Percentiles rank a stretch among this genome's conserved stretches.
Conservation (phyloP, 1,140 invertebrate genomes). For the Paracyclopina nana region DNA sequence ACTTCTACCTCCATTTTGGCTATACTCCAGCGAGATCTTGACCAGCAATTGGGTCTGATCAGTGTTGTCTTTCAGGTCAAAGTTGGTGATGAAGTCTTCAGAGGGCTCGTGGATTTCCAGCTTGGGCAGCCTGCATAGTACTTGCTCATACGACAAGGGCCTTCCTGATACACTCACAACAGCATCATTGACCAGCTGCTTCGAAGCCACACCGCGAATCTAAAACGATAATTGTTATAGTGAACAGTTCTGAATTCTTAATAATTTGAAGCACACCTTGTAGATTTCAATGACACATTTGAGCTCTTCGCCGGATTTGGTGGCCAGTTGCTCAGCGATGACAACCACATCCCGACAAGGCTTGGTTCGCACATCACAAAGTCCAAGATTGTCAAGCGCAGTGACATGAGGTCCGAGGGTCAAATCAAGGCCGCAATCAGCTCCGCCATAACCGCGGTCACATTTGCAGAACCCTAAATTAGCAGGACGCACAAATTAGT, state of each 20-base stretch:
- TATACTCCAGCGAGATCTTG: constrained; percentile 5
- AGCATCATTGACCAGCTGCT: constrained; percentile 13
- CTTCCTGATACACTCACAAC: constrained; percentile 1
- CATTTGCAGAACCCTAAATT: constrained; percentile 6
- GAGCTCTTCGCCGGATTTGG: background rate
- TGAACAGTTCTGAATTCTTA: background rate
- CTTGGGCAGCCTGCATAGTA: constrained; percentile 6
- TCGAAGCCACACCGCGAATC: constrained; percentile 15
- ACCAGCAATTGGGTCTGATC: constrained; percentile 14
- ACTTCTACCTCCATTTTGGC: constrained; percentile 2
- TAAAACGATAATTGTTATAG: background rate
- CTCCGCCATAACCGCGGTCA: background rate
- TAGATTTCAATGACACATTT: constrained; percentile 12
- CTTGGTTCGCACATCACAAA: constrained; percentile 15
- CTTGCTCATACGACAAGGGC: constrained; percentile 8
- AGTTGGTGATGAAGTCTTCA: background rate
- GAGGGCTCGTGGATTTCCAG: constrained; percentile 15
- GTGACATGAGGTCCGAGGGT: background rate
- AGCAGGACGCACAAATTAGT: too few species aligned
- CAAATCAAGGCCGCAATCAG: background rate
- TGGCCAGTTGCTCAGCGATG: constrained; percentile 1
- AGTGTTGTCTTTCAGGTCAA: constrained; percentile 15
- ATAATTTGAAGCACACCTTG: constrained; percentile 6
- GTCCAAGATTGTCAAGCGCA: constrained; percentile 6
- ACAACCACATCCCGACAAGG: constrained; percentile 8